Evolutionary conservation across 2,888 invertebrate species (phyloP).

Genomic region (Gnatocerus cornutus): DNA sequence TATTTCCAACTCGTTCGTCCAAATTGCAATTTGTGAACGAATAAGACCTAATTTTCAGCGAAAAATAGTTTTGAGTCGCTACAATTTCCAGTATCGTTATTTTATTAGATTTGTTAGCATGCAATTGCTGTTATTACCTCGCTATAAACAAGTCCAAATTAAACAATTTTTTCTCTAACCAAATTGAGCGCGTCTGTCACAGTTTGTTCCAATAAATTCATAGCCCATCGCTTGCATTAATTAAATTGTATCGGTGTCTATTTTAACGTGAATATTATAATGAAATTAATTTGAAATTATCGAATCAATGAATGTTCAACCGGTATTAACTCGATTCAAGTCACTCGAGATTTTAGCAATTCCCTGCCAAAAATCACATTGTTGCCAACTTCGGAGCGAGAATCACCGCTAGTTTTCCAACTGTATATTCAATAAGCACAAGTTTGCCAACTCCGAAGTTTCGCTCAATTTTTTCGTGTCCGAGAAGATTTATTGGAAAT

Average conservation of each 20-base stretch:
- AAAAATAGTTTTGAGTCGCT: background rate
- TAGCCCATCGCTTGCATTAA: conserved; percentile 14
- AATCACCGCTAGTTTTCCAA: conserved; percentile 3
- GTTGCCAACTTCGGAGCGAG: background rate
- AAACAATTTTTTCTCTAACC: conserved; percentile 12
- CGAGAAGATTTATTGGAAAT: conserved; percentile 32
- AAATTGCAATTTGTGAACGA: background rate
- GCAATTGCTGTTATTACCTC: no score
- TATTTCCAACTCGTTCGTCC: background rate
- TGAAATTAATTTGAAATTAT: conserved; percentile 6
- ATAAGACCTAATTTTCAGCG: background rate
- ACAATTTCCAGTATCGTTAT: background rate
- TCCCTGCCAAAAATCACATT: conserved; percentile 23
- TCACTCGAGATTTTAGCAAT: conserved; percentile 16
- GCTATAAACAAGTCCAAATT: conserved; percentile 10
- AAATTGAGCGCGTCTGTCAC: background rate
- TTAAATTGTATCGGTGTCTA: conserved; percentile 18
- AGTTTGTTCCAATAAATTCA: conserved; percentile 12
- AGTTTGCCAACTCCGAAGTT: conserved; percentile 24
- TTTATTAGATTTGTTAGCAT: background rate
- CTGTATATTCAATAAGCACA: conserved; percentile 25
- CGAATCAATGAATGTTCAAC: background rate
- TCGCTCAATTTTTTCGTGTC: conserved; percentile 9
- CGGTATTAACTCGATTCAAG: conserved; percentile 1
- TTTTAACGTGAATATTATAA: conserved; percentile 2